phyloP scores from a whole-genome alignment of 2,113 vertebrate species.

The Aepyceros melampus region DNA sequence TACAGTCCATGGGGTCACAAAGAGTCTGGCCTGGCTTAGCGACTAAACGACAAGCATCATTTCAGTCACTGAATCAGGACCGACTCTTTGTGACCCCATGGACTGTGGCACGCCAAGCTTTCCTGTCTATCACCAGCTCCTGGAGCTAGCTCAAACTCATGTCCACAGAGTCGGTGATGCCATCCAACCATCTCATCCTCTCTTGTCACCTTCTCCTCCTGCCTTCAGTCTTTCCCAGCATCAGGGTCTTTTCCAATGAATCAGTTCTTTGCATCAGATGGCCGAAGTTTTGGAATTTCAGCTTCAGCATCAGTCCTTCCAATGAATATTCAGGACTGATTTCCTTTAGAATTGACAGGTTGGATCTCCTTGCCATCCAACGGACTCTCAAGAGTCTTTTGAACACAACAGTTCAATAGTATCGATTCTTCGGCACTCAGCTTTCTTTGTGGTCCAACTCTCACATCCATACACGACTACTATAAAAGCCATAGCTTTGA shows the following conservation, averaged over 20 bases:
- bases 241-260: background rate
- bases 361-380: background rate
- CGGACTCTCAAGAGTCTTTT: background rate
- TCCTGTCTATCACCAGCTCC: background rate
- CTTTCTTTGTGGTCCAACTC: background rate
- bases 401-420: background rate
- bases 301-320: background rate
- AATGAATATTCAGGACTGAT: background rate
- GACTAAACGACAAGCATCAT: background rate
- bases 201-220: background rate
- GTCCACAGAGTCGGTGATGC: background rate
- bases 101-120: rapidly evolving
- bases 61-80: background rate
- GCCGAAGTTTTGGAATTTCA: background rate
- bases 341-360: background rate
- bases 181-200: background rate
- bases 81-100: background rate
- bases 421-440: background rate
- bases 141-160: background rate
- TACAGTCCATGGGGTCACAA: background rate
- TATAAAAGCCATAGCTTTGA: background rate
- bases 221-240: background rate
- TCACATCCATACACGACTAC: background rate
- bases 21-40: background rate
- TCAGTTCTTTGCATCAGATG: background rate